Base-by-base conservation (phyloP, 2,888 invertebrate genomes). In the Protophormia terraenovae region DNA sequence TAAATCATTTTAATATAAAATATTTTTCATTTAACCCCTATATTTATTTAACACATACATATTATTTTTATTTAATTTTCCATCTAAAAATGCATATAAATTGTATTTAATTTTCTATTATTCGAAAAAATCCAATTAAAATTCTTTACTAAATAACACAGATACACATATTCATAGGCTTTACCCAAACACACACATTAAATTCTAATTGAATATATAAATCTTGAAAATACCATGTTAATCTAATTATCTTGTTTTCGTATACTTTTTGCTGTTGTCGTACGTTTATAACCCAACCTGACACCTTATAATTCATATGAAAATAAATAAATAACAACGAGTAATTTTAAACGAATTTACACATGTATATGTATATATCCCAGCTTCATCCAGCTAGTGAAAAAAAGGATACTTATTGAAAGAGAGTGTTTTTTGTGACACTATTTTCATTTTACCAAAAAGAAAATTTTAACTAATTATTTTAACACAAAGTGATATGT, bases 381-480 rank as follows among this genome's bases (percentile, higher is more conserved):
- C n/a, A n/a, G n/a, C n/a, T n/a, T n/a, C 29, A 22, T 2, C 19
- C 27, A 72, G 7, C 16, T 4, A 1, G 12, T 29, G 3, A 19
- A 60, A 24, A 55, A 32, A 8, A n/a, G n/a, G n/a, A n/a, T n/a
- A n/a, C n/a, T n/a, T 35, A 29, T 60, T 10, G 12, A 22, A 69
- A 35, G 16, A 27, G 6, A 6, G 64, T 12, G 16, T 32, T 27
- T 45, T 72, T 53, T 47, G 35, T 4, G 35, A 47, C 35, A 62
- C 76, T 64, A 76, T 58, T 71, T 69, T 35, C 55, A 69, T 75
- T 71, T 58, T 24, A 22, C n/a, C 6, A 22, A 66, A 76, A 41
- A 35, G 24, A 69, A 78, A 32, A 24, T 1, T 2, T 69, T 64
- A 55, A 53, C 81, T 78, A 82, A 85, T 82, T 85, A 78, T 78